Evolutionary conservation across 1,140 invertebrate species (phyloP), one percentile per base, ranked within the genome.

Genomic region (Pogonognathellus flavescens): DNA sequence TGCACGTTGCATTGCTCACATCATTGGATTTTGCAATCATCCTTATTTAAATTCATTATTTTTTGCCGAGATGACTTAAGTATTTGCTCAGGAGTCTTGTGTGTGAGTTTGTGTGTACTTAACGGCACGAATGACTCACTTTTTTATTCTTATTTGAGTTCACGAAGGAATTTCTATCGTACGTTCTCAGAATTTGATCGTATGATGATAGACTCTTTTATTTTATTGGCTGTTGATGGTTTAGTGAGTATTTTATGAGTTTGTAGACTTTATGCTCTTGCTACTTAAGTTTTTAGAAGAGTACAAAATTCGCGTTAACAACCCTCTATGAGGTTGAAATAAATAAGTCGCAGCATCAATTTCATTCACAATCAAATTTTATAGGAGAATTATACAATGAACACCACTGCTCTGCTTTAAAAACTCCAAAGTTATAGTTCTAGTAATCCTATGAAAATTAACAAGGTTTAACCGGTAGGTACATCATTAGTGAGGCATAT

Each of bases 181-280:
- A 13, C 25, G 62, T 66, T 66, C 62, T 66, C 20, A 20, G 62
- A 66, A 66, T 22, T 66, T 66, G 62, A 66, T 66, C 62, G 62
- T 66, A 66, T 25, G 62, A 66, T 66, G 62, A 66, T 66, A 25
- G 22, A 25, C 10, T 66, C 62, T 25, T 0, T 20, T 31, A 66
- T 66, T 66, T 66, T 66, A 66, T 66, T 66, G 62, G 62, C 22
- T 66, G 62, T 66, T 25, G 62, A 66, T 66, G 20, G 20, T 66
- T 66, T 66, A 41, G 31, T 66, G 22, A 66, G 62, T 25, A 66
- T 66, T 66, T 66, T 66, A 66, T 66, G 62, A 66, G 62, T 66
- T 66, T 66, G 62, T 66, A 66, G 62, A 66, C 62, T 25, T 25
- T 41, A 41, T 3, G 6, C 31, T 3, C 6, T 6, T 20, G 9